These are phyloP conservation scores for Catharus fuscescens DNA, from an alignment of 2,113 vertebrate species.

Conservation along the genomic window DNA sequence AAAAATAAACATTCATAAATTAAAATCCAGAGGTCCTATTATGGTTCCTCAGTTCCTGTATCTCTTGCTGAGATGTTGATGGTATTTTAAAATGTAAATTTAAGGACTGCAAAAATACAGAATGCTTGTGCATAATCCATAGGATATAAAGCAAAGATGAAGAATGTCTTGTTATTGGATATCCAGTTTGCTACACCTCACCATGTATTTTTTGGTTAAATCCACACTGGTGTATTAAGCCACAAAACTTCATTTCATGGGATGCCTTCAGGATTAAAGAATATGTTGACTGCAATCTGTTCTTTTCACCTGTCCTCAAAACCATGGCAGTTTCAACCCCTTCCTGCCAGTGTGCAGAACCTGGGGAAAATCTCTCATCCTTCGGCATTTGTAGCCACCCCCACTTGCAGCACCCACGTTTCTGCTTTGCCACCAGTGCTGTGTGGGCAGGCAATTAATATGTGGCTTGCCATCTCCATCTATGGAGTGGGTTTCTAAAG, in stretches of 20 bases:
- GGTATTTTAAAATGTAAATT: neutral
- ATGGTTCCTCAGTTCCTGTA: neutral
- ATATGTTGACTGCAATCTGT: neutral
- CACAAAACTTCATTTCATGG: neutral
- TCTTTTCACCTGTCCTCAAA: neutral
- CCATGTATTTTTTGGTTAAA: neutral
- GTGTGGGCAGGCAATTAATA: constrained; percentile 47
- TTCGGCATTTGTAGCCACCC: neutral
- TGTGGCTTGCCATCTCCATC: constrained; percentile 35
- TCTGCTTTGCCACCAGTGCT: constrained; percentile 22
- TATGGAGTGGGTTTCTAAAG: constrained; percentile 30
- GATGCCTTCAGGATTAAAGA: neutral
- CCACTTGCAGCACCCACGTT: neutral
- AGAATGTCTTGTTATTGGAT: neutral
- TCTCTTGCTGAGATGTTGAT: neutral
- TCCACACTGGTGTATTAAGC: neutral
- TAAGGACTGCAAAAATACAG: neutral
- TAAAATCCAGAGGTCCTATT: neutral
- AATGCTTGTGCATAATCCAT: neutral
- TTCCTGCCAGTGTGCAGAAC: neutral
- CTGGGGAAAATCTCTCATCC: neutral
- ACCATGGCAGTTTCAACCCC: neutral
- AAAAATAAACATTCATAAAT: neutral
- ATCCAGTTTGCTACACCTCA: neutral
- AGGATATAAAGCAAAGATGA: neutral